Evolutionary conservation across 2,113 vertebrate genomes (phyloP).

Genomic region (Anolis sagrei): DNA sequence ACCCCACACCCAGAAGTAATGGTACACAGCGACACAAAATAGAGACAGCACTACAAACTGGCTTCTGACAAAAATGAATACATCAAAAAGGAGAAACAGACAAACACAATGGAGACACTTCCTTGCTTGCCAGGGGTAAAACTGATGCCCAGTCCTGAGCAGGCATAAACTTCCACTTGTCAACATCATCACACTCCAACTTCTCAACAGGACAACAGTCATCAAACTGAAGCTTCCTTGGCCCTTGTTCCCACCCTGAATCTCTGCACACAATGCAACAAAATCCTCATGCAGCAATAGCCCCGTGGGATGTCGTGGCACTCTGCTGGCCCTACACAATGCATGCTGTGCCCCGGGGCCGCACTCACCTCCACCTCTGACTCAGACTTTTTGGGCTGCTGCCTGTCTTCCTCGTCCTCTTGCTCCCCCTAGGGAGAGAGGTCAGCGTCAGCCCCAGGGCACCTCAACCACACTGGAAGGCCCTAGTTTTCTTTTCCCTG

Average conservation of each 20-base stretch:
- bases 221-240: background rate
- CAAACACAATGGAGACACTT: background rate
- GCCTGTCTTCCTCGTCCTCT: conserved; percentile 82
- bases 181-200: background rate
- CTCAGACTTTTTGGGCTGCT: conserved; percentile 88
- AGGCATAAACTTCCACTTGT: conserved; percentile 1
- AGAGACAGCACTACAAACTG: conserved; percentile 7
- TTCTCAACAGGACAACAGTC: conserved; percentile 1
- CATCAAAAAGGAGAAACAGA: background rate
- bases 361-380: conserved; percentile 90
- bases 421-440: conserved; percentile 74
- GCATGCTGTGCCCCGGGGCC: conserved; percentile 25
- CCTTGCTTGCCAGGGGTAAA: background rate
- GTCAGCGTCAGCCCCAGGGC: conserved; percentile 50
- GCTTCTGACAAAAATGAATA: conserved; percentile 1
- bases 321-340: conserved; percentile 27
- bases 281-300: conserved; percentile 10
- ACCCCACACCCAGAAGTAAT: background rate
- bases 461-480: background rate
- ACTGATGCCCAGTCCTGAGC: background rate
- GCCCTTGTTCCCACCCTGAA: background rate
- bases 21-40: background rate
- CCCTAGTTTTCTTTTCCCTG: background rate
- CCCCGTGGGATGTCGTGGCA: conserved; percentile 47
- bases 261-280: conserved; percentile 1